phyloP scores from a whole-genome alignment of 2,888 invertebrate species.

The Himalopsyche anomala region DNA sequence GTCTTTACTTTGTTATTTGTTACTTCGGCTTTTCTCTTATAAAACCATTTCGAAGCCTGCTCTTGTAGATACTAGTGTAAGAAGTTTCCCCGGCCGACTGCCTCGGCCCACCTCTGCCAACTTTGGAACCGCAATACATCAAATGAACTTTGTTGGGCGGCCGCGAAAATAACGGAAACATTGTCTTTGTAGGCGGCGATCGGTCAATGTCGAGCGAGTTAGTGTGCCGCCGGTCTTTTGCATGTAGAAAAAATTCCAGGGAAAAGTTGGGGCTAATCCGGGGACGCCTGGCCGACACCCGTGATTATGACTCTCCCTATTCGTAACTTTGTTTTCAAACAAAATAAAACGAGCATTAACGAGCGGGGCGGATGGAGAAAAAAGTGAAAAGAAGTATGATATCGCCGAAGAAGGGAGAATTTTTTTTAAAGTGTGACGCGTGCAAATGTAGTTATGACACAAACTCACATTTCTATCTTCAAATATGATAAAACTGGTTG shows the following conservation, averaged over 20 bases:
- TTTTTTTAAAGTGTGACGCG: constrained; percentile 11
- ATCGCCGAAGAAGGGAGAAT: not conserved
- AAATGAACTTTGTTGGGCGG: constrained; percentile 27
- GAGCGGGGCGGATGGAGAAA: constrained; percentile 52
- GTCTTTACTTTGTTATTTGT: not conserved
- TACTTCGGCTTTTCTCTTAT: not conserved
- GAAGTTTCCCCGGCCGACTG: not conserved
- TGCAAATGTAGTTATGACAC: not conserved
- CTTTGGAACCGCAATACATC: constrained; percentile 24
- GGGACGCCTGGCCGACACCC: constrained; percentile 47
- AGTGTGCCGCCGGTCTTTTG: constrained; percentile 24
- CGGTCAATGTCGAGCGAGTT: constrained; percentile 56
- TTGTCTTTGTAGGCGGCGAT: constrained; percentile 42
- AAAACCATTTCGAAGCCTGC: not conserved
- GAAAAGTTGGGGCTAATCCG: constrained; percentile 46
- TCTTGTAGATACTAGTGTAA: not conserved
- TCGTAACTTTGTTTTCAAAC: constrained; percentile 57
- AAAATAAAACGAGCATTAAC: constrained; percentile 62
- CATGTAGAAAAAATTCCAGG: constrained; percentile 27
- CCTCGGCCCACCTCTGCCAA: not conserved
- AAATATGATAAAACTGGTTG: too few relatives aligned
- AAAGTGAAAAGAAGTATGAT: constrained; percentile 55
- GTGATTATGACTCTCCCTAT: constrained; percentile 54
- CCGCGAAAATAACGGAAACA: constrained; percentile 30
- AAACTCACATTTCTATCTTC: too few relatives aligned